phyloP scores from a whole-genome alignment of 2,888 invertebrate genomes.

The Acleris laterana region DNA sequence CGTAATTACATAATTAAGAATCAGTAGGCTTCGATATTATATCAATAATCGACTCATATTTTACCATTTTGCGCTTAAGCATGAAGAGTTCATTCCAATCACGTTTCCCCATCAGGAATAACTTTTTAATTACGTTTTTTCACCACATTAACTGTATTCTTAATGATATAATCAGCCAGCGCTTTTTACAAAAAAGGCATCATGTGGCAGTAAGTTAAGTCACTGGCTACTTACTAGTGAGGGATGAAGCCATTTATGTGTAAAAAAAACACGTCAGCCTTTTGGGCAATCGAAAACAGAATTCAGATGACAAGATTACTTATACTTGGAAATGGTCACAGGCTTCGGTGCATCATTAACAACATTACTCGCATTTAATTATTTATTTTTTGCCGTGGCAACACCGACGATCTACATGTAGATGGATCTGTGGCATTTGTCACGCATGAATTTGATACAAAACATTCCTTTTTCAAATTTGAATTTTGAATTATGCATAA shows the following conservation, averaged over 20 bases:
- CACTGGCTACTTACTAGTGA: conserved; percentile 46
- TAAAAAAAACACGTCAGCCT: conserved; percentile 67
- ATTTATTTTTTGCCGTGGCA: conserved; percentile 51
- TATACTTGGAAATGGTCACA: conserved; percentile 80
- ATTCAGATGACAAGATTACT: conserved; percentile 76
- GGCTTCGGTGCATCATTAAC: conserved; percentile 76
- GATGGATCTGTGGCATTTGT: conserved; percentile 25
- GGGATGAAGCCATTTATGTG: conserved; percentile 81
- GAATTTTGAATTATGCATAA: not conserved
- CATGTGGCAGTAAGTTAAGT: conserved; percentile 61
- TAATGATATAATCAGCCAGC: conserved; percentile 64
- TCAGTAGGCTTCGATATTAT: not conserved
- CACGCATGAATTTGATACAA: conserved; percentile 15
- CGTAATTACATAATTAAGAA: not conserved
- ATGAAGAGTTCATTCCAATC: conserved; percentile 22
- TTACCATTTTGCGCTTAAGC: conserved; percentile 23
- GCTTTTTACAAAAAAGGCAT: conserved; percentile 59
- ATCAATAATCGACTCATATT: conserved; percentile 23
- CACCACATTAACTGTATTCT: conserved; percentile 31
- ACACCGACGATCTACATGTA: conserved; percentile 24
- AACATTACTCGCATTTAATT: conserved; percentile 76
- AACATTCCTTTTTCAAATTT: conserved; percentile 19
- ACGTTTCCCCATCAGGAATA: conserved; percentile 31
- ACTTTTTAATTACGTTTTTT: conserved; percentile 37
- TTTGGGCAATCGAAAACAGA: conserved; percentile 70